These are phyloP conservation scores for Tribolium freemani DNA, from an alignment of 2,888 invertebrate genomes.

Conservation along the genomic window DNA sequence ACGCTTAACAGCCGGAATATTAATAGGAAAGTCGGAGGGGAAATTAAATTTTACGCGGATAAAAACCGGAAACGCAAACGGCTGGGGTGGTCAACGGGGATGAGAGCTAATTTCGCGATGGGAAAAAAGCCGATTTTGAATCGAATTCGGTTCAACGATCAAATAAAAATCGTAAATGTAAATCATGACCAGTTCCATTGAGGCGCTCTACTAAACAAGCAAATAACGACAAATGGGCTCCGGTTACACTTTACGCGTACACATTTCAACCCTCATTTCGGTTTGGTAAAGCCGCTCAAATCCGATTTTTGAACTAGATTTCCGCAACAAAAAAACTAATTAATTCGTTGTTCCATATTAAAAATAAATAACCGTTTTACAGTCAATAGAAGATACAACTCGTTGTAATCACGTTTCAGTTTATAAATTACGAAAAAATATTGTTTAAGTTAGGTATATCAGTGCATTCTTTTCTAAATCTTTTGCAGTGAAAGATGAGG, in stretches of 20 bases:
- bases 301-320: background rate
- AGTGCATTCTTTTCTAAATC: too few species aligned
- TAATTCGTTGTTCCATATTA: too few species aligned
- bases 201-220: slow-evolving; percentile 3
- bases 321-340: too few species aligned
- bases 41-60: slow-evolving; percentile 39
- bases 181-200: background rate
- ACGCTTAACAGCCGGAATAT: slow-evolving; percentile 46
- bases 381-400: too few species aligned
- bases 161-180: slow-evolving; percentile 5
- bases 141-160: background rate
- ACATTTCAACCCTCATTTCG: background rate
- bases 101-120: background rate
- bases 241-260: background rate
- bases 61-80: background rate
- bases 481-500: too few species aligned
- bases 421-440: too few species aligned
- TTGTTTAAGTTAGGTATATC: too few species aligned
- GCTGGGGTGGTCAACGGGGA: background rate
- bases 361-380: too few species aligned
- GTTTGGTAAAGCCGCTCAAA: too few species aligned
- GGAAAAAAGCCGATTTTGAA: background rate
- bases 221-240: slow-evolving; percentile 8
- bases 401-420: too few species aligned
- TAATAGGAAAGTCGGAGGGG: slow-evolving; percentile 39